Evolutionary conservation across 2,888 invertebrate species (phyloP), one percentile per base, ranked within the genome.

Genomic region (Conus canariensis): DNA sequence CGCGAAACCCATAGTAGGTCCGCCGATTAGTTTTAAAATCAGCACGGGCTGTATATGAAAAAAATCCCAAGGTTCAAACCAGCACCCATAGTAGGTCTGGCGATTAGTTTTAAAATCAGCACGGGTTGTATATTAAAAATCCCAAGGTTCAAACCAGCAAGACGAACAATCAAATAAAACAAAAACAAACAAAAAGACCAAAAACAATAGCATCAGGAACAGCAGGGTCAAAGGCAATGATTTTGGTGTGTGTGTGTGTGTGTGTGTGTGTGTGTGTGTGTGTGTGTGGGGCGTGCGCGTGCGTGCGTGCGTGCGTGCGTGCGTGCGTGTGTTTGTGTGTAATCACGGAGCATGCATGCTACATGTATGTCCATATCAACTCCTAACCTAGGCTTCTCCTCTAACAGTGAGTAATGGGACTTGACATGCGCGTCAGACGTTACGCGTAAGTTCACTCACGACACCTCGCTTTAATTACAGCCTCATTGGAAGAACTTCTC

Each of bases 281-380:
- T 8, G 45, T 82, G 82, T 82, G 82, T 82, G 82, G 82, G 4
- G 82, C 30, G 82, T 82, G 82, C 12, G 82, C 56, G 82, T 45
- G 45, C 30, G 82, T 82, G 45, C 30, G 14, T 56, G 30, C 6
- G 80, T 82, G 45, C 30, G 30, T 82, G 30, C 19, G 30, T 82
- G 45, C 45, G 82, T 82, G 82, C 45, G 82, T 82, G 82, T 82
- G 16, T 82, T 7, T 82, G 82, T 12, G 16, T 82, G 60, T 64
- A 64, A 10, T 16, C 6, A 14, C 12, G 10, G 60, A 14, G 8
- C 19, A 19, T 30, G 25, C 56, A 19, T 45, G 30, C 8, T 30
- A 30, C 30, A 30, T 30, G 82, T 30, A 30, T 30, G 30, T 30
- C 8, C 45, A 30, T 30, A 16, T 16, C n/a, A n/a, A n/a, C n/a